Percentiles rank a stretch among this genome's conserved stretches.
These are phyloP conservation scores for Gerris buenoi DNA, from an alignment of 1,140 invertebrate species.

Conservation along the genomic window DNA sequence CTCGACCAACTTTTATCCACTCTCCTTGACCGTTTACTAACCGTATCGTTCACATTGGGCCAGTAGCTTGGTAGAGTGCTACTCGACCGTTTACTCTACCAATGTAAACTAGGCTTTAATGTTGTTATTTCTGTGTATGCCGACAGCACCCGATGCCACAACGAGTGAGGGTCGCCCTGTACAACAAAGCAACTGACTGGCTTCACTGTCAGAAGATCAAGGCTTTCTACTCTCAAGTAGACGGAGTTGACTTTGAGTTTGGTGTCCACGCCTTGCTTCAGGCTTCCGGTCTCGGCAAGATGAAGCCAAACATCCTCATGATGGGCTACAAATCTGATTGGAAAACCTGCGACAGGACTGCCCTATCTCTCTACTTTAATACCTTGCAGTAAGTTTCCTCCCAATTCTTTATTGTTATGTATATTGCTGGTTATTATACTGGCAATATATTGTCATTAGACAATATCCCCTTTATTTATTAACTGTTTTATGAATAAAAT, in stretches of 20 bases:
- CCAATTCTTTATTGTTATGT: too few relatives aligned
- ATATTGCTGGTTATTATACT: too few relatives aligned
- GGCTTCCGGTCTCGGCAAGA: constrained; percentile 72
- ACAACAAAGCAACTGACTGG: constrained; percentile 57
- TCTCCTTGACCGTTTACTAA: too few relatives aligned
- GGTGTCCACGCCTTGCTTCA: constrained; percentile 58
- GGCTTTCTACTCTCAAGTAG: constrained; percentile 76
- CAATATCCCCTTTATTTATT: too few relatives aligned
- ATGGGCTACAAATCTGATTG: constrained; percentile 88
- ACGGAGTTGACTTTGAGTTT: constrained; percentile 58
- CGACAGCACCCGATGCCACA: constrained; percentile 38
- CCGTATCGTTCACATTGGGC: too few relatives aligned
- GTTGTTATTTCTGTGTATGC: too few relatives aligned
- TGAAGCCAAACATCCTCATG: constrained; percentile 74
- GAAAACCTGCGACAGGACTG: constrained; percentile 45
- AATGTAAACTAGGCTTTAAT: too few relatives aligned
- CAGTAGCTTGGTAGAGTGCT: too few relatives aligned
- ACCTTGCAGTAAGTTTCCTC: constrained; percentile 80
- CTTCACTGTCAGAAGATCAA: constrained; percentile 66
- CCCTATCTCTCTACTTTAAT: constrained; percentile 64
- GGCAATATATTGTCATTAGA: too few relatives aligned
- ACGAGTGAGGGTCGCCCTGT: constrained; percentile 36
- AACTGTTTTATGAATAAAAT: constrained; percentile 7
- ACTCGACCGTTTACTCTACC: too few relatives aligned
- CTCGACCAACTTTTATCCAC: too few relatives aligned